These are phyloP conservation scores for Ophion costatus DNA, from an alignment of 2,888 invertebrate genomes.

Conservation along the genomic window DNA sequence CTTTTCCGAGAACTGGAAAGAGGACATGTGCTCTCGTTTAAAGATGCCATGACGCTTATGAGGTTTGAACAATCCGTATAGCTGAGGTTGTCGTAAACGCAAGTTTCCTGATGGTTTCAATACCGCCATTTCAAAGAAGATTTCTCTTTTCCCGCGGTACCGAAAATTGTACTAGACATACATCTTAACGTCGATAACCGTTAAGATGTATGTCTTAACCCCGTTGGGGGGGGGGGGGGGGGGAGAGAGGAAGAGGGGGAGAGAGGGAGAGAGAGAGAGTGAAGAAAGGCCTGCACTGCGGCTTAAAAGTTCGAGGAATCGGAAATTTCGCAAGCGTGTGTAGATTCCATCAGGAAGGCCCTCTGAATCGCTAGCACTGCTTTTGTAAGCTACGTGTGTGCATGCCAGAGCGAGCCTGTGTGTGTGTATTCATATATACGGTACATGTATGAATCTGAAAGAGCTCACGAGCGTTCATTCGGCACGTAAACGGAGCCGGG, in stretches of 20 bases:
- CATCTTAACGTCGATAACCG: background rate
- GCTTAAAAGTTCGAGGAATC: slow-evolving; percentile 79
- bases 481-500: slow-evolving; percentile 74
- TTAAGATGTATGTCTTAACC: background rate
- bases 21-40: too few relatives aligned
- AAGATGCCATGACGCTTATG: too few relatives aligned
- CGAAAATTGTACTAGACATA: background rate
- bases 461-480: slow-evolving; percentile 74
- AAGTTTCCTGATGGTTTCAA: too few relatives aligned
- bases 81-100: too few relatives aligned
- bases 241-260: background rate
- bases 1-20: too few relatives aligned
- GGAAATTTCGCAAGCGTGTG: slow-evolving; percentile 80
- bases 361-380: slow-evolving; percentile 50
- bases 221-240: background rate
- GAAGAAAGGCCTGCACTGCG: slow-evolving; percentile 62
- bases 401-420: background rate
- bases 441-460: slow-evolving; percentile 56
- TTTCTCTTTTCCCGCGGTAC: background rate
- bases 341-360: slow-evolving; percentile 77
- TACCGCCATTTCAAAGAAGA: too few relatives aligned
- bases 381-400: slow-evolving; percentile 48
- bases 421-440: slow-evolving; percentile 12
- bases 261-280: background rate
- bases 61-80: too few relatives aligned